Percentiles rank a stretch among this genome's conserved stretches.
phyloP scores from a whole-genome alignment of 2,888 invertebrate genomes.

The Drosophila histrio region DNA sequence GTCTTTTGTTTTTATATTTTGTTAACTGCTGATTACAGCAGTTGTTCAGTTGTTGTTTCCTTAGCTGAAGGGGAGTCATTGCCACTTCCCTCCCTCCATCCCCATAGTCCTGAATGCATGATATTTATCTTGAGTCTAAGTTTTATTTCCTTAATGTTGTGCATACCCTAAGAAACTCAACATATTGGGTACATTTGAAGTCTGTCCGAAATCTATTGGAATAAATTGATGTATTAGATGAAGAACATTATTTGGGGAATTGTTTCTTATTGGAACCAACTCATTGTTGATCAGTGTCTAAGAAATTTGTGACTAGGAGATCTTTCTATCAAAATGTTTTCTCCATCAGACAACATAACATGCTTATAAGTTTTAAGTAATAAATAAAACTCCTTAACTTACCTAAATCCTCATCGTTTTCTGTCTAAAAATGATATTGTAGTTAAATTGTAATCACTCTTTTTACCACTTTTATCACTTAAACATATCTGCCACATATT shows the following conservation, averaged over 20 bases:
- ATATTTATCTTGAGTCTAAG: slow-evolving; percentile 77
- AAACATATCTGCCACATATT: too few relatives aligned
- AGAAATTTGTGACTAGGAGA: too few relatives aligned
- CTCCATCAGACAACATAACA: too few relatives aligned
- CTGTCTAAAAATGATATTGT: too few relatives aligned
- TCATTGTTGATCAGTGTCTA: background rate
- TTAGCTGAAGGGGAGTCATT: background rate
- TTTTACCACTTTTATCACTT: too few relatives aligned
- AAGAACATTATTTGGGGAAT: background rate
- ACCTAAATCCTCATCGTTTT: too few relatives aligned
- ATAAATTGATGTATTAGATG: background rate
- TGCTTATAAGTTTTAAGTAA: too few relatives aligned
- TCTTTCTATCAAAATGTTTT: too few relatives aligned
- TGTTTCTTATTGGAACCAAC: background rate
- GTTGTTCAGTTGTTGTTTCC: slow-evolving; percentile 66
- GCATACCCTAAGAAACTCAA: slow-evolving; percentile 28
- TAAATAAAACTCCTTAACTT: too few relatives aligned
- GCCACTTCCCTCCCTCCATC: background rate
- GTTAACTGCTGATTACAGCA: slow-evolving; percentile 83
- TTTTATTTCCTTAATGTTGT: slow-evolving; percentile 67
- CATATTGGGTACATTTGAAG: background rate
- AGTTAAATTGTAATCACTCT: too few relatives aligned
- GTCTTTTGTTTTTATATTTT: slow-evolving; percentile 75
- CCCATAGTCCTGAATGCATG: slow-evolving; percentile 21
- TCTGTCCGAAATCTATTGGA: background rate